Evolutionary conservation across 2,888 invertebrate genomes (phyloP), one percentile per base, ranked within the genome.

Genomic region (Oithona nana): DNA sequence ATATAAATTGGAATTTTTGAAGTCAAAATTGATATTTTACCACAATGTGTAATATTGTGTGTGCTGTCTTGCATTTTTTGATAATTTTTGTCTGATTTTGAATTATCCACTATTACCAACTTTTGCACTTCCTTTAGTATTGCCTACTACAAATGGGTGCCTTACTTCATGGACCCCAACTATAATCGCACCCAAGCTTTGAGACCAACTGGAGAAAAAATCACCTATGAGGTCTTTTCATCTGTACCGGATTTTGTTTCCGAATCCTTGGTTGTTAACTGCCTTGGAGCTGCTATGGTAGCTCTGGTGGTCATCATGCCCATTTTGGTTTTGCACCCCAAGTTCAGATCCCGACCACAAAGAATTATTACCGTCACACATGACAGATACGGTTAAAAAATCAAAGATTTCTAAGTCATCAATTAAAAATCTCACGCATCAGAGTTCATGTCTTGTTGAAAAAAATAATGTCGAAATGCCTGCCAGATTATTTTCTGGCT

Each of bases 191-290:
- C n/a, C n/a, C 54, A 26, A 26, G 54, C 54, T 54, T 54, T 16
- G 16, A 39, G 8, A 39, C 8, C 39, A n/a, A 6, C 39, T 39
- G 39, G 16, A 39, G 16, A 11, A 6, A 26, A 24, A 26, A 24
- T 24, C 54, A 54, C 54, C 16, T 13, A 3, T 1, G 75, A 78
- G 69, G 78, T 81, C 75, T 76, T 78, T 68, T n/a, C n/a, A n/a
- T n/a, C n/a, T n/a, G n/a, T n/a, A n/a, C n/a, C n/a, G n/a, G n/a
- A n/a, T n/a, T n/a, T n/a, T n/a, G n/a, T n/a, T n/a, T 79, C 81
- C 67, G 83, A 86, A 74, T 83, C 80, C 66, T 82, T 85, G 71
- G 80, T 86, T 68, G 80, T 86, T 71, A 87, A 86, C 73, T 80
- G 83, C 64, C 78, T 86, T 72, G 86, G 82, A 48, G 79, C 84